Evolutionary conservation across 92 coral and sea anemone species (phyloP).

Genomic region (Palythoa caribaeorum): DNA sequence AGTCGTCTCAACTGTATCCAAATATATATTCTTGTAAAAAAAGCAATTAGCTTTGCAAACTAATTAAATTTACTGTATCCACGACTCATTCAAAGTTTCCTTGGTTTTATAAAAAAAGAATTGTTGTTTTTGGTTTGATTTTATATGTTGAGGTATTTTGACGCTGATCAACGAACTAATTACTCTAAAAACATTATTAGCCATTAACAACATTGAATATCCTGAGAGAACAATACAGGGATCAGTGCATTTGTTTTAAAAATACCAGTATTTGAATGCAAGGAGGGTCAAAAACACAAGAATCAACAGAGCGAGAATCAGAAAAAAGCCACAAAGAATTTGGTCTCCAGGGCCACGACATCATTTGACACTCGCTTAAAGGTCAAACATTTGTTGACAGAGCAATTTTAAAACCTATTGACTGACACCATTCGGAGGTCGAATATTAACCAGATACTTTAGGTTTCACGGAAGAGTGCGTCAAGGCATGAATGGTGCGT

Average conservation of each 20-base stretch:
- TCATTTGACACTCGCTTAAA: background rate
- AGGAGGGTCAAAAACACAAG: background rate
- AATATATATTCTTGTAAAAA: too few species aligned
- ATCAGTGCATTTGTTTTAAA: background rate
- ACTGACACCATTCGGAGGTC: conserved; percentile 18
- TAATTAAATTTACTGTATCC: too few species aligned
- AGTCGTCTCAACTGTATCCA: too few species aligned
- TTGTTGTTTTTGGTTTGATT: too few species aligned
- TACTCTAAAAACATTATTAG: too few species aligned
- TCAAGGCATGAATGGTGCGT: background rate
- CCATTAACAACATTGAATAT: background rate
- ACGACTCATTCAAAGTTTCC: too few species aligned
- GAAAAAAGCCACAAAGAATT: background rate
- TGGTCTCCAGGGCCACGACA: background rate
- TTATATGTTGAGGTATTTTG: too few species aligned
- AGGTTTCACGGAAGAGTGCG: background rate
- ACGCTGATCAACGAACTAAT: too few species aligned
- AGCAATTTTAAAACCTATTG: background rate
- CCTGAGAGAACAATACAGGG: background rate
- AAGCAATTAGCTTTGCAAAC: too few species aligned
- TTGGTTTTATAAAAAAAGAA: too few species aligned
- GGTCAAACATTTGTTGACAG: conserved; percentile 32
- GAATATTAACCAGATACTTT: conserved; percentile 19
- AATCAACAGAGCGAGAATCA: background rate
- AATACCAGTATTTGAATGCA: background rate